Evolutionary conservation across 2,797 vertebrate genomes (phyloP).

Genomic region (Aselliscus stoliczkanus): DNA sequence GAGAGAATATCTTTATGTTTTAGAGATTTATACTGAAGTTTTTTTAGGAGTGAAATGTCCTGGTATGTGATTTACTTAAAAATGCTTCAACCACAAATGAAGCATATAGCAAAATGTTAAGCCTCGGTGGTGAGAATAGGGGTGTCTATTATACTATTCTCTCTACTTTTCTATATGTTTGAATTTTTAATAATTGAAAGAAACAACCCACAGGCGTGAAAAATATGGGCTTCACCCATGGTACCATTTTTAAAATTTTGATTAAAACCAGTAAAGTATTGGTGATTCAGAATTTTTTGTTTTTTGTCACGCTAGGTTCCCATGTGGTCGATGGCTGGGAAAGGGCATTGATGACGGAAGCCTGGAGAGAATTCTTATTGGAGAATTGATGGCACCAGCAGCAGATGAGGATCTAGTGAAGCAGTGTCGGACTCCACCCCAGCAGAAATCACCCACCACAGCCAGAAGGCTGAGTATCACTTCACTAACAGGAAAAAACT

Average conservation of each 20-base stretch:
- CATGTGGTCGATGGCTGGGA: slow-evolving; percentile 95
- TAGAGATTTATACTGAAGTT: not conserved
- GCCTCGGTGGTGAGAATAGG: not conserved
- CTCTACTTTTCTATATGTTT: not conserved
- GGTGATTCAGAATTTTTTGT: not conserved
- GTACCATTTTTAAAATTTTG: not conserved
- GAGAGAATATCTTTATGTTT: not conserved
- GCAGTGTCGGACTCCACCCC: slow-evolving; percentile 93
- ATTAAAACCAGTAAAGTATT: not conserved
- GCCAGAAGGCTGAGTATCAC: slow-evolving; percentile 89
- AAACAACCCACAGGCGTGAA: not conserved
- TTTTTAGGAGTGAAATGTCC: not conserved
- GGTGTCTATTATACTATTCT: not conserved
- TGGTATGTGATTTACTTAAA: not conserved
- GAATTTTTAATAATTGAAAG: not conserved
- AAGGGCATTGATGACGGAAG: slow-evolving; percentile 96
- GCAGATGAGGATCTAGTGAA: slow-evolving; percentile 90
- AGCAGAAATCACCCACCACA: slow-evolving; percentile 92
- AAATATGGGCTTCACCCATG: not conserved
- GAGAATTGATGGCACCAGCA: slow-evolving; percentile 89
- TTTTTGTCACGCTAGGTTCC: slow-evolving; percentile 85
- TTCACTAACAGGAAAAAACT: slow-evolving; percentile 88
- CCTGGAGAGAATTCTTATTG: slow-evolving; percentile 94
- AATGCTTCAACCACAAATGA: not conserved
- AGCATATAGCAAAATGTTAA: not conserved